Conservation (phyloP, 2,888 invertebrate species). For the Morpho achilles region DNA sequence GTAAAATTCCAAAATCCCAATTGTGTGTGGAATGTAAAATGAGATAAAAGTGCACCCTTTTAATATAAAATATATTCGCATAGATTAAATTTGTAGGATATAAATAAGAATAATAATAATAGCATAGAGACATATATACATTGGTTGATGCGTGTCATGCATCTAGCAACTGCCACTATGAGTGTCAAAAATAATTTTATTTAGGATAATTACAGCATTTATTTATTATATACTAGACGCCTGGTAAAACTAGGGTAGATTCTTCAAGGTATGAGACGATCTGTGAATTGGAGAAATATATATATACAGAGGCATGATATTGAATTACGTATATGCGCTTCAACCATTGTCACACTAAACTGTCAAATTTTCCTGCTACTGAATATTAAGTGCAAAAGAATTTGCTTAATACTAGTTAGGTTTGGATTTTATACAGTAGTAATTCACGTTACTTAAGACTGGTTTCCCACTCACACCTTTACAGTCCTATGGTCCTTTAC, state of each 20-base stretch:
- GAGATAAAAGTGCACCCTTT: constrained; percentile 23
- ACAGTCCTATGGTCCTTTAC: too few species aligned
- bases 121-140: constrained; percentile 8
- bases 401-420: too few species aligned
- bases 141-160: background rate
- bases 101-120: constrained; percentile 7
- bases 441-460: too few species aligned
- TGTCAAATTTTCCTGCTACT: too few species aligned
- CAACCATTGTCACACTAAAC: too few species aligned
- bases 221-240: constrained; percentile 16
- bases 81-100: constrained; percentile 6
- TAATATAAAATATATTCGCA: constrained; percentile 5
- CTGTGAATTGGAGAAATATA: too few species aligned
- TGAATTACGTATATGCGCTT: too few species aligned
- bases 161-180: background rate
- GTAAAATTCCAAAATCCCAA: constrained; percentile 21
- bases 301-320: too few species aligned
- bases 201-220: constrained; percentile 23
- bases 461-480: too few species aligned
- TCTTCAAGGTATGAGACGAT: background rate
- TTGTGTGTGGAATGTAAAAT: constrained; percentile 29
- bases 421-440: too few species aligned
- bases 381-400: too few species aligned
- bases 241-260: background rate
- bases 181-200: constrained; percentile 26